Base-by-base conservation (phyloP, 2,888 invertebrate species). In the Oscheius sp. region DNA sequence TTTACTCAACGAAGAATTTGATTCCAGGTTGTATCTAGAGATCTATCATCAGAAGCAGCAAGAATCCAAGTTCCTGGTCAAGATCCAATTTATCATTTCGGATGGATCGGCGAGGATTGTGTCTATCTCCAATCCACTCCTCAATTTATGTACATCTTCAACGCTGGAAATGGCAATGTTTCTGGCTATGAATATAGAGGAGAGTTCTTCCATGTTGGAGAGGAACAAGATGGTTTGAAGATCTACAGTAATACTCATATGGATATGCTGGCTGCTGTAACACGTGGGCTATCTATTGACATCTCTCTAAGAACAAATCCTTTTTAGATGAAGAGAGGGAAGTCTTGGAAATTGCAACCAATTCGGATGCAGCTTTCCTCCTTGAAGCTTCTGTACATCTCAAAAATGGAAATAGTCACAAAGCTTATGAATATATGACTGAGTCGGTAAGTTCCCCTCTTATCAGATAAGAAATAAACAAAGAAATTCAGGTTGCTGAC, bases 161-260 rank as follows among this genome's bases (percentile, higher is more conserved):
- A 23, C n/a, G 42, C 37, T 27, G 42, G 15, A 1, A 48, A 58
- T 17, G 50, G 20, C 5, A 12, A 27, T 12, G 31, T 61, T 23
- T 61, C n/a, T n/a, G n/a, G 31, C 37, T 46, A 68, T 25, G 61
- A 61, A 96, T 86, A 93, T 93, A 70, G 69, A 57, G 53, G 58
- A 34, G 65, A 72, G 64, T 27, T 64, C 58, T 12, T 69, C 63
- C 42, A 70, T 8, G 69, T 79, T 17, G 77, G 75, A 29, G 65
- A 73, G 1, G 79, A 79, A 46, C 52, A 45, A 0, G 79, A 79
- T 34, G 77, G 79, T 12, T 57, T 79, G 25, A 69, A 72, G 17
- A 23, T 77, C 0, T 77, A 73, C 63, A 70, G 67, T 17, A 65
- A 57, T 34, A 69, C 57, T 5, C 48, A 37, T 8, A 73, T 77